Evolutionary conservation across 2,888 invertebrate species (phyloP).

Genomic region (Brachylomia viminalis): DNA sequence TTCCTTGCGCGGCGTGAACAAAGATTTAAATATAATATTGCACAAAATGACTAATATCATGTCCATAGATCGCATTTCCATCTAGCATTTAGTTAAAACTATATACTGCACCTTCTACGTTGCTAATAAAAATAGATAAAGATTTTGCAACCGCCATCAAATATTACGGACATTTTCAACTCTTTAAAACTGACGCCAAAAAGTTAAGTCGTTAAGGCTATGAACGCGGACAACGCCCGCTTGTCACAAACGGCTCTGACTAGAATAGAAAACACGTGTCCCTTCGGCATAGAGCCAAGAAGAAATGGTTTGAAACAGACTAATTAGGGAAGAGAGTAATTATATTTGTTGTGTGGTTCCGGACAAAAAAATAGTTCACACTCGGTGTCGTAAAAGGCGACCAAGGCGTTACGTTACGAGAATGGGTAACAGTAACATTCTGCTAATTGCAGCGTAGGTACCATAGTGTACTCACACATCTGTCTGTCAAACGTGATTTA

Average conservation of each 20-base stretch:
- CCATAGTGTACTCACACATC: background rate
- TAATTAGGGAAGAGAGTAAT: constrained; percentile 37
- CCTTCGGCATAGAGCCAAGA: constrained; percentile 39
- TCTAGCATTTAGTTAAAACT: background rate
- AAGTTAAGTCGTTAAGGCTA: constrained; percentile 51
- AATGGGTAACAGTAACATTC: background rate
- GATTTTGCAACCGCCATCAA: constrained; percentile 9
- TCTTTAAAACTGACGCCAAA: constrained; percentile 31
- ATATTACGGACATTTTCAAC: constrained; percentile 19
- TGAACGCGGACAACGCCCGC: constrained; percentile 22
- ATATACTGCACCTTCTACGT: background rate
- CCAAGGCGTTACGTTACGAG: constrained; percentile 1
- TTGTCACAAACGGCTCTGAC: constrained; percentile 50
- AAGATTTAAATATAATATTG: background rate
- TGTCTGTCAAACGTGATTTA: background rate
- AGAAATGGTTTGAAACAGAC: constrained; percentile 40
- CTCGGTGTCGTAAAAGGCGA: constrained; percentile 10
- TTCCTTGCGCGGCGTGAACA: background rate
- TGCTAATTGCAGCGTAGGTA: constrained; percentile 8
- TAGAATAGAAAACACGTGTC: constrained; percentile 57
- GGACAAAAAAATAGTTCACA: constrained; percentile 30
- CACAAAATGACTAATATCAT: background rate
- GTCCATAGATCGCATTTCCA: background rate
- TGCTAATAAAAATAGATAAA: background rate
- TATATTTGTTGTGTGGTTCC: constrained; percentile 36